Base-by-base conservation (phyloP, 2,888 invertebrate genomes). In the Eupsilia transversa region DNA sequence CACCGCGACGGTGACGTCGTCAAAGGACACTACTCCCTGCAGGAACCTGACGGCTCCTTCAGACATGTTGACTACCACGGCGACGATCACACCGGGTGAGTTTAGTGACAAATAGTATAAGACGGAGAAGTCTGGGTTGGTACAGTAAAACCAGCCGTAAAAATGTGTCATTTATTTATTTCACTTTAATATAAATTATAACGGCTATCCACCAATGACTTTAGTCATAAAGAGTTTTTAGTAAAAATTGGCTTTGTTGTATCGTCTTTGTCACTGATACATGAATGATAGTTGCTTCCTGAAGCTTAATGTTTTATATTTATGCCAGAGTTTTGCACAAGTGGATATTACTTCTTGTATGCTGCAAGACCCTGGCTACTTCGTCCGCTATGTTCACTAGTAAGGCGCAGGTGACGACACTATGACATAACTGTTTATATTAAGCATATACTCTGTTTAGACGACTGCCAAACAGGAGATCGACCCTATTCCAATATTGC, bases 61-160 rank as follows among this genome's bases (percentile, higher is more conserved):
- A 94, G 97, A 84, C 94, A 95, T 43, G 96, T 97, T 20, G 95
- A 96, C 83, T 97, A 97, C 85, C 94, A 93, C 72, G 96, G 95
- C 64, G 96, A 96, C 78, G 92, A 96, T 72, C 93, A 96, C 80
- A 90, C 91, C 35, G 96, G 96, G 77, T 77, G 49, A 77, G 74
- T 59, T 3, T 46, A 23, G 41, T 17, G 14, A 20, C 41, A 9
- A 35, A 60, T n/a, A n/a, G 17, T 35, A 60, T 27, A 10, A 57
- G 20, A 57, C 20, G 20, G 10, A 30, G 2, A 20, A 20, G 33
- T 23, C 12, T 33, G 12, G 57, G 33, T 12, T 10, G 52, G n/a
- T n/a, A 59, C 23, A 59, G 33, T 59, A 12, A n/a, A n/a, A 23
- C 20, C 12, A 23, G 33, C 57, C 6, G 12, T 33, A 33, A 10